A percentile compares a stretch with the other conserved stretches of the same genome.
phyloP scores from a whole-genome alignment of 2,797 vertebrate species.

The Tachyglossus aculeatus region DNA sequence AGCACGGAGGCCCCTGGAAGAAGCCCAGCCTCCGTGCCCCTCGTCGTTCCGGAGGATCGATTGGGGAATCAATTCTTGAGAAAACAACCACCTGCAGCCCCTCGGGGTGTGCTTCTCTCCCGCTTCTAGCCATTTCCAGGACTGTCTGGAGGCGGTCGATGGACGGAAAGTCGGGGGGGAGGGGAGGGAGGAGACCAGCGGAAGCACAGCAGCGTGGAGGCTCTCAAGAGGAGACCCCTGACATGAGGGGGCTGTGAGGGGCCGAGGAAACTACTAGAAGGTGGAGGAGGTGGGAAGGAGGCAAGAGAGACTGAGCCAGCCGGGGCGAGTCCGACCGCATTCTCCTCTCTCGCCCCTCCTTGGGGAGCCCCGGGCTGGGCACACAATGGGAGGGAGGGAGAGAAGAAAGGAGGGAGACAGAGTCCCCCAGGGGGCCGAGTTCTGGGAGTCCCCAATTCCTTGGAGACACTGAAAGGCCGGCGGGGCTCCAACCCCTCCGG shows the following conservation, averaged over 20 bases:
- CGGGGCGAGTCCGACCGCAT: conserved; percentile 56
- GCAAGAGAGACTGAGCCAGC: conserved; percentile 32
- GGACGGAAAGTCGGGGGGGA: background rate
- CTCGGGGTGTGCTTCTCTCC: background rate
- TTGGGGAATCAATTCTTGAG: background rate
- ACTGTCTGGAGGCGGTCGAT: background rate
- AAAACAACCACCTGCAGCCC: background rate
- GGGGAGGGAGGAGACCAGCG: too few species aligned
- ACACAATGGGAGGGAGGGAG: conserved; percentile 31
- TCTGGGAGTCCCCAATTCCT: too few species aligned
- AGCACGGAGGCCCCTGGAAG: too few species aligned
- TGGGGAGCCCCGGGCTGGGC: conserved; percentile 25
- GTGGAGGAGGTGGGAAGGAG: background rate
- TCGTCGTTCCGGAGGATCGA: background rate
- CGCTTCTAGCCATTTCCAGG: background rate
- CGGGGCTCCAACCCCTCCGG: too few species aligned
- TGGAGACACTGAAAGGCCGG: too few species aligned
- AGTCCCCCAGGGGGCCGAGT: too few species aligned
- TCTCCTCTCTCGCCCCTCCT: conserved; percentile 69
- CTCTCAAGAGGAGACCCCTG: too few species aligned
- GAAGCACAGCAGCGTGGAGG: too few species aligned
- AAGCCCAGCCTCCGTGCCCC: background rate
- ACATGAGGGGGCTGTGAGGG: too few species aligned
- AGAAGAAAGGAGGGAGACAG: too few species aligned
- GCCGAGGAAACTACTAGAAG: background rate